Conservation (phyloP, 2,888 invertebrate genomes). For the Himalopsyche tibetana region DNA sequence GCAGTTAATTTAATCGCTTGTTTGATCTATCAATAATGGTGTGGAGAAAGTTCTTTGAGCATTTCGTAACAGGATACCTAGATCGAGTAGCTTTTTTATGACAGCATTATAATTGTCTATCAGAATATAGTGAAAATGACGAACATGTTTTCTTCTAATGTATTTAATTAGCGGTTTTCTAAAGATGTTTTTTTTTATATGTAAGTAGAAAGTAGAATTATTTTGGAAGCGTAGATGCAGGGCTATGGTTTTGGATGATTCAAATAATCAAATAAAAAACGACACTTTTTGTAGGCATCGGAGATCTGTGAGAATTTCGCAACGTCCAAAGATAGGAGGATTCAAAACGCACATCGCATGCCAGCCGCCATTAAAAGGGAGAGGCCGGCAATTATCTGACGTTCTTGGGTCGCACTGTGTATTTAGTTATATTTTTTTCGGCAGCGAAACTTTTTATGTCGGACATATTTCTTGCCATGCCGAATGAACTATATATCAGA, state of each 20-base stretch:
- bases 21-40: too few relatives aligned
- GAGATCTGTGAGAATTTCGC: conserved; percentile 51
- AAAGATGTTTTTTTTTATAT: too few relatives aligned
- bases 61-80: too few relatives aligned
- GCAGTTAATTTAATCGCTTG: too few relatives aligned
- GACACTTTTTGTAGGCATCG: conserved; percentile 8
- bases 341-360: conserved; percentile 38
- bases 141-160: too few relatives aligned
- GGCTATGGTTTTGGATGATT: background rate
- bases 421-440: conserved; percentile 39
- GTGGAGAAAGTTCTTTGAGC: too few relatives aligned
- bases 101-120: too few relatives aligned
- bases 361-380: conserved; percentile 47
- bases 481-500: conserved; percentile 2
- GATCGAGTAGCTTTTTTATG: too few relatives aligned
- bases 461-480: conserved; percentile 9
- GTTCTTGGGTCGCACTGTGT: conserved; percentile 22
- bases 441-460: conserved; percentile 44
- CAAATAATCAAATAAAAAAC: conserved; percentile 12
- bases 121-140: too few relatives aligned
- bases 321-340: conserved; percentile 23
- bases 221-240: background rate
- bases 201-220: too few relatives aligned
- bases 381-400: conserved; percentile 9
- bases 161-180: too few relatives aligned